phyloP scores from a whole-genome alignment of 2,113 vertebrate species.

The Mormyrus iriodes region DNA sequence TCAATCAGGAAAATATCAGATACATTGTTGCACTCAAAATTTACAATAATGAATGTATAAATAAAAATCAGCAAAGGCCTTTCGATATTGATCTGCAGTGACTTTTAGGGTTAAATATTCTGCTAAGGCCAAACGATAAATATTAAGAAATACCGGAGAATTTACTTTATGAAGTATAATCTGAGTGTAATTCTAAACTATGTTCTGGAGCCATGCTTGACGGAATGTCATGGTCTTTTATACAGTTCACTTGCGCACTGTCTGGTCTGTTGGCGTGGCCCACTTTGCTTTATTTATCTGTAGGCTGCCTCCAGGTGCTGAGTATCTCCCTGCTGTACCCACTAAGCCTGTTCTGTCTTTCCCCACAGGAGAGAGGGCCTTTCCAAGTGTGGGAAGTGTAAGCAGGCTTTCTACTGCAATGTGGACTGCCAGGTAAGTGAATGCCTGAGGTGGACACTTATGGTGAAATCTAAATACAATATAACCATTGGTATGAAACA shows the following conservation, averaged over 20 bases:
- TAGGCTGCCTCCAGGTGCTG: neutral
- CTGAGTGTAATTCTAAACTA: neutral
- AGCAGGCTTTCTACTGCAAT: conserved; percentile 91
- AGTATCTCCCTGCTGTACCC: neutral
- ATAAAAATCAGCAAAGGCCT: neutral
- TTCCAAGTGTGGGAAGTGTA: conserved; percentile 94
- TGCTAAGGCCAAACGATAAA: neutral
- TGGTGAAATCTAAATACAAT: neutral
- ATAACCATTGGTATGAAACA: neutral
- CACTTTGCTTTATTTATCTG: neutral
- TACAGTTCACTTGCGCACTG: neutral
- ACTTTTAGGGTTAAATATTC: neutral
- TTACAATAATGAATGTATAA: neutral
- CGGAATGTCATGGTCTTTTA: neutral
- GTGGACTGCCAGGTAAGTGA: conserved; percentile 86
- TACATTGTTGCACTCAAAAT: neutral
- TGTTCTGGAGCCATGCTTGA: neutral
- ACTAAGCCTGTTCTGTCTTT: conserved; percentile 31
- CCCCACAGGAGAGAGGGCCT: conserved; percentile 81
- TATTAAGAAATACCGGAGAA: neutral
- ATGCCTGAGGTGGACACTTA: too few species aligned
- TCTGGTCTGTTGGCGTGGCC: neutral
- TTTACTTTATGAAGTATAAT: neutral
- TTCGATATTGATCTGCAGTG: neutral
- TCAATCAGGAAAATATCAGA: neutral